Percentiles rank a stretch among this genome's conserved stretches.
phyloP scores from a whole-genome alignment of 2,888 invertebrate species.

The Agrenia bidenticulata region DNA sequence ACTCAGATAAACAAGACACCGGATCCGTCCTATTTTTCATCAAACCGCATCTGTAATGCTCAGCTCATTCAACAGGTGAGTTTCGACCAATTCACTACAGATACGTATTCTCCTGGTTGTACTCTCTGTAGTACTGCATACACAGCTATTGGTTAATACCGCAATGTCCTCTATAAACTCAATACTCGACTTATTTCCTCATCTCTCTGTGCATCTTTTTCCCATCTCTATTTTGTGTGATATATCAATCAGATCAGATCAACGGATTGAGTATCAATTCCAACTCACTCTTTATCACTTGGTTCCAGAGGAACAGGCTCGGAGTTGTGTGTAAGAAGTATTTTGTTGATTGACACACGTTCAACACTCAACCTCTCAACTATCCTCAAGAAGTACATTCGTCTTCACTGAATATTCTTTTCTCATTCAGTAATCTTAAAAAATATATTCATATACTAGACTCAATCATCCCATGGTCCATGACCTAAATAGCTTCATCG shows the following conservation, averaged over 20 bases:
- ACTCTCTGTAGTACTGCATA: background rate
- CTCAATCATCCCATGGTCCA: background rate
- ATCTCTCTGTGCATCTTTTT: too few relatives aligned
- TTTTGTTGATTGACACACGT: constrained; percentile 5
- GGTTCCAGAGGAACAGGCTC: too few relatives aligned
- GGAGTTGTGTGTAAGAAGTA: too few relatives aligned
- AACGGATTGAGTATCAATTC: too few relatives aligned
- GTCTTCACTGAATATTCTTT: constrained; percentile 37
- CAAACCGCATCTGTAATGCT: constrained; percentile 15
- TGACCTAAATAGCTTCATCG: constrained; percentile 5
- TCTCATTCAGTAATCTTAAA: constrained; percentile 28
- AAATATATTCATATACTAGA: background rate
- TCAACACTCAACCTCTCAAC: background rate
- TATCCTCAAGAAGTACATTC: background rate
- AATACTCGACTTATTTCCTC: too few relatives aligned
- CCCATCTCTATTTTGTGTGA: too few relatives aligned
- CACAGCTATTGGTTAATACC: too few relatives aligned
- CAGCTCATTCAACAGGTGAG: constrained; percentile 19
- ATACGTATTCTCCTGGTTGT: background rate
- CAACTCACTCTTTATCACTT: too few relatives aligned
- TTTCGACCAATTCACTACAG: background rate
- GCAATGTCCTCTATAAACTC: too few relatives aligned
- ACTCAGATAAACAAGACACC: background rate
- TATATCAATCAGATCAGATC: too few relatives aligned
- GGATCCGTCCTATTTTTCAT: constrained; percentile 2